These are phyloP conservation scores for Danio jaintianensis DNA, from an alignment of 2,797 vertebrate species.

Conservation along the genomic window DNA sequence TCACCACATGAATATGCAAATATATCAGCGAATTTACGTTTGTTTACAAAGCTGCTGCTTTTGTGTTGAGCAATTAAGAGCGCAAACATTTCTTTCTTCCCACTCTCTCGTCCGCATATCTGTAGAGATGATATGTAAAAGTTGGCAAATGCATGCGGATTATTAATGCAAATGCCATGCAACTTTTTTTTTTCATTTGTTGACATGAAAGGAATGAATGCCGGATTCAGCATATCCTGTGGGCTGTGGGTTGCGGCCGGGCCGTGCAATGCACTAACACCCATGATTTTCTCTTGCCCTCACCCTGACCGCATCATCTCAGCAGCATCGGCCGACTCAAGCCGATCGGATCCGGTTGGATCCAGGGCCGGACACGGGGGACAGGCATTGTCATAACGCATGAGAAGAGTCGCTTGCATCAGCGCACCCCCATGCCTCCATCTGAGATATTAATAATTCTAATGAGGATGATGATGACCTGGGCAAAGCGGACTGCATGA, in stretches of 20 bases:
- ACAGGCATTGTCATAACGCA: slow-evolving; percentile 73
- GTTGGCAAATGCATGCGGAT: slow-evolving; percentile 60
- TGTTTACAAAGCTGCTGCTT: slow-evolving; percentile 80
- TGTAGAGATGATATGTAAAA: slow-evolving; percentile 60
- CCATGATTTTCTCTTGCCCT: slow-evolving; percentile 8
- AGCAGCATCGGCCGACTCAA: slow-evolving; percentile 20
- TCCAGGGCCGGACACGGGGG: slow-evolving; percentile 46
- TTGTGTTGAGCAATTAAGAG: slow-evolving; percentile 82
- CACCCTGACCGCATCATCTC: slow-evolving; percentile 24
- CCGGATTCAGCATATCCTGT: slow-evolving; percentile 33
- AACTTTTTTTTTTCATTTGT: slow-evolving; percentile 43
- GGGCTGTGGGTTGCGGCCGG: slow-evolving; percentile 13
- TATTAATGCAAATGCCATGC: slow-evolving; percentile 55
- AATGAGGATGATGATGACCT: slow-evolving; percentile 77
- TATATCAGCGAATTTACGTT: slow-evolving; percentile 70
- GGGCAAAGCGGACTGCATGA: slow-evolving; percentile 65
- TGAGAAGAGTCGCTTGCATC: slow-evolving; percentile 70
- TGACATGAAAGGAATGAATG: slow-evolving; percentile 52
- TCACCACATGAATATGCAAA: slow-evolving; percentile 79
- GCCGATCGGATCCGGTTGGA: slow-evolving; percentile 19
- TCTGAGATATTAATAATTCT: slow-evolving; percentile 81
- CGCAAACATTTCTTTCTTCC: slow-evolving; percentile 75
- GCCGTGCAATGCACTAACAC: background rate
- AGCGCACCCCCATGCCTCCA: slow-evolving; percentile 69
- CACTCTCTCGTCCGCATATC: slow-evolving; percentile 56